Evolutionary conservation across 2,888 invertebrate genomes (phyloP), one percentile per base, ranked within the genome.

Genomic region (Isotomurus palustris): DNA sequence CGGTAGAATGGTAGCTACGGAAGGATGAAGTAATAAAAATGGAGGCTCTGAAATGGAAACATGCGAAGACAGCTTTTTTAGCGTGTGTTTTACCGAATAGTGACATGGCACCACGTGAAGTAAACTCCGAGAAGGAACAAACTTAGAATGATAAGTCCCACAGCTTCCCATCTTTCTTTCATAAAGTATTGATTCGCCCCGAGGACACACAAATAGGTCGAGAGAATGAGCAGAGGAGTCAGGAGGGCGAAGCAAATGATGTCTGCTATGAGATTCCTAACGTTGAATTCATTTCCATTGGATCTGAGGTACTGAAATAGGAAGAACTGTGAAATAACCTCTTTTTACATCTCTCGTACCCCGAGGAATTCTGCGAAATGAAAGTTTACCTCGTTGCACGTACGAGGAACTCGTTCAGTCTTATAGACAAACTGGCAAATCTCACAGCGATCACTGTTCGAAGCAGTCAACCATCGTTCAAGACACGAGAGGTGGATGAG

Each of bases 381-480:
- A 36, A 28, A 27, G 60, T 64, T 56, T 71, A 77, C 77, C 71
- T 76, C 73, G 22, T 62, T 61, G 45, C 76, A 72, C 2, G 76
- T 71, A 53, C 73, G 72, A 6, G 76, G 72, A 50, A 69, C 72
- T 57, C 74, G 73, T 32, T 70, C 65, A 8, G 76, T 72, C 24
- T 73, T 69, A 68, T 75, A 79, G 22, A 72, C 64, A 66, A 74
- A 76, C 50, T 74, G 72, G 71, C 79, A 79, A 41, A 79, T 75
- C 68, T 79, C 79, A 70, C 79, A 79, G 45, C 71, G 67, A 24
- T 75, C 75, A 22, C 74, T 74, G 63, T 76, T 75, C 19, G 77
- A 75, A 2, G 75, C 62, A 19, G 76, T 75, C 2, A 80, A 75
- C 80, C 80, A 80, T 43, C 73, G 74, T 69, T 79, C 78, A 51